These are phyloP conservation scores for Spea bombifrons DNA, from an alignment of 2,113 vertebrate genomes.

Conservation along the genomic window DNA sequence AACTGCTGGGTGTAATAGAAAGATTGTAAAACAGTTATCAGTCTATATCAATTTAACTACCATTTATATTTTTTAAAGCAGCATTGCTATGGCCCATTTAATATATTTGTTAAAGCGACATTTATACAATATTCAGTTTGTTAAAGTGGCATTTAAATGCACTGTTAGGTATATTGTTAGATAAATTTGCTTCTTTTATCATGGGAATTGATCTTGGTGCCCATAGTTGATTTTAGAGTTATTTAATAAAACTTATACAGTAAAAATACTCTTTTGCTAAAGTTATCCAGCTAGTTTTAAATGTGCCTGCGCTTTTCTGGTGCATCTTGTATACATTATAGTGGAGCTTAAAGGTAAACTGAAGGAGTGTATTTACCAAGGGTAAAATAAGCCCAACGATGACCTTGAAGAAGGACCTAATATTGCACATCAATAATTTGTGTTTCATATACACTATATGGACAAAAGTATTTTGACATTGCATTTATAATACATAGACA, in stretches of 20 bases:
- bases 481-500: too few relatives aligned
- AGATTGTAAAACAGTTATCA: conserved; percentile 14
- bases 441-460: too few relatives aligned
- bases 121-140: conserved; percentile 34
- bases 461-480: too few relatives aligned
- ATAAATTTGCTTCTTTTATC: conserved; percentile 18
- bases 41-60: conserved; percentile 35
- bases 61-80: conserved; percentile 43
- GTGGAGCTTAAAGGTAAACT: too few relatives aligned
- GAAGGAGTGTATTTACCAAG: too few relatives aligned
- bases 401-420: too few relatives aligned
- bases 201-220: conserved; percentile 15
- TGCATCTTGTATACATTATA: too few relatives aligned
- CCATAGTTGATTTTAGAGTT: conserved; percentile 4
- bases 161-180: conserved; percentile 32
- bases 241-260: neutral
- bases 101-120: conserved; percentile 42
- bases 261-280: neutral
- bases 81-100: conserved; percentile 40
- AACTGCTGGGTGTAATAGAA: conserved; percentile 22
- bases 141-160: conserved; percentile 33
- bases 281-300: neutral
- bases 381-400: too few relatives aligned
- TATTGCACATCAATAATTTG: too few relatives aligned
- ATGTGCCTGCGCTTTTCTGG: neutral